Base-by-base conservation (phyloP, 2,888 invertebrate species). In the Pelosia muscerda region DNA sequence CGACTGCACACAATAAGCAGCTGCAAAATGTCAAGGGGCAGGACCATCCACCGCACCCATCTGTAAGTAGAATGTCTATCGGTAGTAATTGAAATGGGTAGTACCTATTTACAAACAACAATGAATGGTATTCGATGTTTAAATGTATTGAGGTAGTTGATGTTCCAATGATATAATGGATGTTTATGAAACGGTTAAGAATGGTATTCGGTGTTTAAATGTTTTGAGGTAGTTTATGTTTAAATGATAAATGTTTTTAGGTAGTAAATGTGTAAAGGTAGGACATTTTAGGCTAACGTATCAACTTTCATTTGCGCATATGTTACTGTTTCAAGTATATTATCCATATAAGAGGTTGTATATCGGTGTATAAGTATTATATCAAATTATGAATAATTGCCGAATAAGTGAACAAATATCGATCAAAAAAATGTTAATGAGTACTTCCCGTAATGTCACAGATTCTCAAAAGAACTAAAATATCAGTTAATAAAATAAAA, bases 11-110 rank as follows among this genome's bases (percentile, higher is more conserved):
- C 89, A 97, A 97, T 95, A 97, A 97, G 85, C 96, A 96, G 82
- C 95, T 97, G 78, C 96, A 97, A 84, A 97, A 97, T 95, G 97
- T 97, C 95, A 97, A 97, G 94, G 96, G 95, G 6, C 95, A 95
- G 69, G 95, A 95, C 15, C 93, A 94, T 25, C 92, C 91, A 83
- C 92, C 97, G 87, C 97, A 97, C 93, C 97, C 97, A 86, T 97
- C 97, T 95, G 97, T 97, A 95, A 96, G 96, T 95, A 85, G 80
- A 42, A 26, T 62, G 63, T 66, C 64, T 58, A 57, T 63, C 56
- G 34, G 59, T 59, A 60, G 65, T 60, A 31, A 23, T 11, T 22
- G 13, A 54, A 60, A 53, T 63, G 58, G 63, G 63, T 58, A 67
- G 58, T 55, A 61, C 60, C 60, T 25, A 19, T 56, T 55, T 19